Conservation (phyloP, 2,113 vertebrate species). For the Carassius auratus region DNA sequence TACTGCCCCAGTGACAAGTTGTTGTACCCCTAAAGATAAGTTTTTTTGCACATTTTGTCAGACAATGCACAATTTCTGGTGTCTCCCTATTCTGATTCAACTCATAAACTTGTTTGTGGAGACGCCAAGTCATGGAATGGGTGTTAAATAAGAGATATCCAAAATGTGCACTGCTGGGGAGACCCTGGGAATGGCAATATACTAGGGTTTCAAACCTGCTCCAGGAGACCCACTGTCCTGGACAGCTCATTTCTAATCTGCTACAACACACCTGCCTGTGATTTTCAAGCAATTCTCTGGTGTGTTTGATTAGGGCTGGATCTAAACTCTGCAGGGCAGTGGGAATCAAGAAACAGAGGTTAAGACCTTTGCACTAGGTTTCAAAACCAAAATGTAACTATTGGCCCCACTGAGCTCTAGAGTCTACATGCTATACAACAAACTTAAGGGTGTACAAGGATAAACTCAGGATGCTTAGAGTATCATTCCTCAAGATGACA, state of each 20-base stretch:
- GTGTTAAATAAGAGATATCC: neutral
- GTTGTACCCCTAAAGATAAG: neutral
- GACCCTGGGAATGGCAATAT: neutral
- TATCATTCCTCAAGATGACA: slow-evolving; percentile 34
- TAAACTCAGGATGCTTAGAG: neutral
- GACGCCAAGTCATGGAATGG: neutral
- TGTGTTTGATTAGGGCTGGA: neutral
- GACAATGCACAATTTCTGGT: neutral
- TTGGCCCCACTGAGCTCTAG: neutral
- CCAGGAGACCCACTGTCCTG: too few species aligned
- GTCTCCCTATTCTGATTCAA: neutral
- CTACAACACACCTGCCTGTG: neutral
- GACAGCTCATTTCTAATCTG: too few species aligned
- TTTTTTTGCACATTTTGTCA: neutral
- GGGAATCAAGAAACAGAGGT: neutral
- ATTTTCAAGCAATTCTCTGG: neutral
- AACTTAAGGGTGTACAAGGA: neutral
- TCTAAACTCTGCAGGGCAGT: neutral
- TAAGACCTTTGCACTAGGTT: neutral
- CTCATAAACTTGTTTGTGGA: neutral
- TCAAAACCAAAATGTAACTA: neutral
- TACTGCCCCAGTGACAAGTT: neutral
- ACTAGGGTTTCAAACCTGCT: neutral
- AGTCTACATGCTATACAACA: neutral
- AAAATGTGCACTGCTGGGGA: neutral